phyloP scores from a whole-genome alignment of 64 coral and sea anemone species.

The Pocillopora damicornis region DNA sequence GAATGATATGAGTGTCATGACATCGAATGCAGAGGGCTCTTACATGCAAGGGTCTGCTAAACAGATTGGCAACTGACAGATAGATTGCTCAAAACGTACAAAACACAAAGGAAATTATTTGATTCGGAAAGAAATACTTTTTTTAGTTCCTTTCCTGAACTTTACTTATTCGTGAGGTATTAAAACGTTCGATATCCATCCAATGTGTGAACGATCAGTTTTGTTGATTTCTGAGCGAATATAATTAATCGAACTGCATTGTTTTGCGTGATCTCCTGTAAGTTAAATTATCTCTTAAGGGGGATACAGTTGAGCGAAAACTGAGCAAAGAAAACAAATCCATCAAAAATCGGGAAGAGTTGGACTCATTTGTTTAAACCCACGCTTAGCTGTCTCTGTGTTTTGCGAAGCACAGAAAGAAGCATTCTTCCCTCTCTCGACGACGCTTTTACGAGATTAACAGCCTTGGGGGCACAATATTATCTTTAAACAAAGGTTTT shows the following conservation, averaged over 20 bases:
- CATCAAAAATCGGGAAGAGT: too few species aligned
- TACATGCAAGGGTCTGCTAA: not conserved
- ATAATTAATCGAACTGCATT: constrained; percentile 5
- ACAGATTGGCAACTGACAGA: not conserved
- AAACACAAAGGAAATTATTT: not conserved
- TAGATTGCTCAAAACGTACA: too few species aligned
- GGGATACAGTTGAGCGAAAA: not conserved
- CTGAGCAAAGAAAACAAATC: not conserved
- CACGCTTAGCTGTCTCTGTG: not conserved
- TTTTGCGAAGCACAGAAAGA: not conserved
- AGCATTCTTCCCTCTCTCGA: not conserved
- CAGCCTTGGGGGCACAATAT: not conserved
- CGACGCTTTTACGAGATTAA: not conserved
- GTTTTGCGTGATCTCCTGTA: constrained; percentile 17
- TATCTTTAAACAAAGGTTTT: constrained; percentile 26
- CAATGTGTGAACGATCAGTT: not conserved
- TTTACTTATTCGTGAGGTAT: not conserved
- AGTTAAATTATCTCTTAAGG: not conserved
- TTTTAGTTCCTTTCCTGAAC: not conserved
- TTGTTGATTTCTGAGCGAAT: not conserved
- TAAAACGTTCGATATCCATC: too few species aligned
- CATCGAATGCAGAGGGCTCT: not conserved
- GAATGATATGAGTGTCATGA: too few species aligned
- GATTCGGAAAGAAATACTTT: not conserved
- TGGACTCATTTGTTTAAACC: not conserved